Conservation (phyloP, 2,797 vertebrate species). For the Manis javanica region DNA sequence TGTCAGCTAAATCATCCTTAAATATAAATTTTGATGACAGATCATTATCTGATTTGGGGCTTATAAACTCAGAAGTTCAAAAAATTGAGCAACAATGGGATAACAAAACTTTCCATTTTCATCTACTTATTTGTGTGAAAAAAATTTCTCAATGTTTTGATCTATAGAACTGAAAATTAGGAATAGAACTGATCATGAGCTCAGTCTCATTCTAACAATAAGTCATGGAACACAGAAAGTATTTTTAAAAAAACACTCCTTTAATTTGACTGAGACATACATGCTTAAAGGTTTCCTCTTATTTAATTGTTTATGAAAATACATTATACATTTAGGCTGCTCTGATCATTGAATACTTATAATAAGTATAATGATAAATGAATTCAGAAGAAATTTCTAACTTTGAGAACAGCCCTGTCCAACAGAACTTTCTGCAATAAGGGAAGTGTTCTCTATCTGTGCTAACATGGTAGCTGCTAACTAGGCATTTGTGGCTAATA, state of each 20-base stretch:
- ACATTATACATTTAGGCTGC: not conserved
- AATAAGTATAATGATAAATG: not conserved
- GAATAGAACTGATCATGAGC: not conserved
- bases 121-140: not conserved
- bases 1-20: not conserved
- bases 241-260: not conserved
- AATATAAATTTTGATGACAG: not conserved
- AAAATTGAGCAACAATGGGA: not conserved
- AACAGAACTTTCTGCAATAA: not conserved
- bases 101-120: not conserved
- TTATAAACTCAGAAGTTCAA: not conserved
- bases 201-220: not conserved
- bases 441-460: not conserved
- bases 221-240: not conserved
- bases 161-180: not conserved
- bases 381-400: not conserved
- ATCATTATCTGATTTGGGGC: not conserved
- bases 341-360: not conserved
- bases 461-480: not conserved
- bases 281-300: not conserved
- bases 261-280: not conserved
- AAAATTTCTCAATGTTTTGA: not conserved
- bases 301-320: not conserved
- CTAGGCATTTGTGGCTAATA: not conserved
- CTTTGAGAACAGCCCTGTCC: not conserved